Conservation (phyloP, 1,140 invertebrate genomes). For the Drosophila repletoides region DNA sequence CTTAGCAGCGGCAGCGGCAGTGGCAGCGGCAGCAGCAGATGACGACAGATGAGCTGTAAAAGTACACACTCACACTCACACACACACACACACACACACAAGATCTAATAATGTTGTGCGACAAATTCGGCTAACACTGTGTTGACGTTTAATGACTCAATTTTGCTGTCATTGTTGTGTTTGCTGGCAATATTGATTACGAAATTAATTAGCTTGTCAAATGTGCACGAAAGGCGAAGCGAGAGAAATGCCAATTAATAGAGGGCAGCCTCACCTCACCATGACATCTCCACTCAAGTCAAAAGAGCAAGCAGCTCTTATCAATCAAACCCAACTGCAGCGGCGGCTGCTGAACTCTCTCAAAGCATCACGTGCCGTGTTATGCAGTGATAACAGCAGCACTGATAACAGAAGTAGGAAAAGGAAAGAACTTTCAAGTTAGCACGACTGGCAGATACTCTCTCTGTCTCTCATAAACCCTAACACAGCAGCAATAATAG, state of each 20-base stretch:
- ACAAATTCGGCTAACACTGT: constrained; percentile 61
- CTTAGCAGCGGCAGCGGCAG: constrained; percentile 2
- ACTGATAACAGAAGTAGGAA: background rate
- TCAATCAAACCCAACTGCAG: constrained; percentile 10
- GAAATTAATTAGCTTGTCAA: constrained; percentile 73
- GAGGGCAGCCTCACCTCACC: background rate
- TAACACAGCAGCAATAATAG: background rate
- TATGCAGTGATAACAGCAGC: constrained; percentile 6
- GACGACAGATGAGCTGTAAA: constrained; percentile 38
- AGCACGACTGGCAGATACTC: background rate
- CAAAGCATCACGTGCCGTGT: constrained; percentile 8
- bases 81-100: background rate
- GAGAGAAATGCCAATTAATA: constrained; percentile 19
- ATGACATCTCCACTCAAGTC: background rate
- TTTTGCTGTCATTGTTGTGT: constrained; percentile 54
- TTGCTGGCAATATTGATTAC: constrained; percentile 65
- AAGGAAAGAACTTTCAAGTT: too few relatives aligned
- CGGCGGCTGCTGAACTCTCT: background rate
- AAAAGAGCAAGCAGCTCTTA: constrained; percentile 9
- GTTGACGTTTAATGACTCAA: constrained; percentile 77
- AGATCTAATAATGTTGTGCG: constrained; percentile 15
- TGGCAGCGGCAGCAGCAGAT: constrained; percentile 8
- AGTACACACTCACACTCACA: background rate
- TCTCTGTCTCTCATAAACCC: background rate
- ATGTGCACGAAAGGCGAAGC: constrained; percentile 5